A percentile compares a stretch with the other conserved stretches of the same genome.
Evolutionary conservation across 2,797 vertebrate genomes (phyloP).

Genomic region (Propithecus perrieri): DNA sequence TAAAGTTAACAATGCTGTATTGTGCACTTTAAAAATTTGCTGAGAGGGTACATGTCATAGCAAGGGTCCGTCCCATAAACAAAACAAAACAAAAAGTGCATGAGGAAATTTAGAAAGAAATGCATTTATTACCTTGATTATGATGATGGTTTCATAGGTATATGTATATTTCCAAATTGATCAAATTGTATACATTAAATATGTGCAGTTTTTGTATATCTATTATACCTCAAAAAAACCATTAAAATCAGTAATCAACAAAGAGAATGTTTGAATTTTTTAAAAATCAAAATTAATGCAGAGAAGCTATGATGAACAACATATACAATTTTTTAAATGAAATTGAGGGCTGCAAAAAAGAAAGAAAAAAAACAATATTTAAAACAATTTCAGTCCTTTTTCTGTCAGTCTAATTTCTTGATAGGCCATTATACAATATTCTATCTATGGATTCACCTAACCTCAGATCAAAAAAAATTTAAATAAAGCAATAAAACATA

Average conservation of each 20-base stretch:
- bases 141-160: neutral
- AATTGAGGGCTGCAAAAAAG: neutral
- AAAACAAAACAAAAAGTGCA: neutral
- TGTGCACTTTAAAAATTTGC: too few species aligned
- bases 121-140: neutral
- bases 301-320: neutral
- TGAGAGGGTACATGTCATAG: too few species aligned
- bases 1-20: neutral
- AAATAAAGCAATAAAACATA: neutral
- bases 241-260: neutral
- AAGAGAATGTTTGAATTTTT: neutral
- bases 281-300: neutral
- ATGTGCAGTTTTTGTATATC: neutral
- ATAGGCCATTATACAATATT: neutral
- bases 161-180: neutral
- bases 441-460: neutral
- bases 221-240: neutral
- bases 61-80: neutral
- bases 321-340: neutral
- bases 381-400: neutral
- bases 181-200: neutral
- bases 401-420: neutral
- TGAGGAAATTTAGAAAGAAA: neutral
- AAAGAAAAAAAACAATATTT: neutral
- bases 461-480: neutral